Evolutionary conservation across 2,888 invertebrate genomes (phyloP), one percentile per base, ranked within the genome.

Genomic region (Apodemia duryi): DNA sequence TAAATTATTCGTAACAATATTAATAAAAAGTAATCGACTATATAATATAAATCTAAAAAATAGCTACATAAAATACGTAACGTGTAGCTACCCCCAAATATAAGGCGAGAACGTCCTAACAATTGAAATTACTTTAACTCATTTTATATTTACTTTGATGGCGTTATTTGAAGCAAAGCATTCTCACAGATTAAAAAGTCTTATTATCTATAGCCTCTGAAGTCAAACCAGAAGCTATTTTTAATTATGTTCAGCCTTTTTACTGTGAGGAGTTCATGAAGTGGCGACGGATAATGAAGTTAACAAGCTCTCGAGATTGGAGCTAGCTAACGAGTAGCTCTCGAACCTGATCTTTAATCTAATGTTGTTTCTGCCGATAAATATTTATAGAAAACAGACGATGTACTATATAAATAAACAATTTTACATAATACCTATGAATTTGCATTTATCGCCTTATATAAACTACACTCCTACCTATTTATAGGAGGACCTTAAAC

Each of bases 181-280:
- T 29, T 54, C 54, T 54, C 11, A 32, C 28, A 52, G 52, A 54
- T 29, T 54, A 54, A 54, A 54, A 32, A 63, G 10, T 28, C 43
- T 54, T 35, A 41, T 62, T 52, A 63, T 32, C 62, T 57, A 43
- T 28, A 11, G 54, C 2, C 10, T 54, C 32, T 10, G 54, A 29
- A 57, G 54, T 57, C 54, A 13, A 11, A 32, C 13, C 13, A 57
- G 54, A 57, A 57, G 54, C 54, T 57, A 41, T 61, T 61, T 67
- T 61, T 64, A 67, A 67, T 67, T 64, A 64, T 62, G 60, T 66
- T 64, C 64, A 64, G 60, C 67, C 64, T 67, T 67, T 67, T 67
- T 57, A 28, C 54, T 64, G 64, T 66, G 64, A 64, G 65, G 64
- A 32, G 64, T 46, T 46, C 61, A 62, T 52, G 63, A 67, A 64